Percentiles rank a stretch among this genome's conserved stretches.
These are phyloP conservation scores for Eristalinus aeneus DNA, from an alignment of 2,888 invertebrate species.

Conservation along the genomic window DNA sequence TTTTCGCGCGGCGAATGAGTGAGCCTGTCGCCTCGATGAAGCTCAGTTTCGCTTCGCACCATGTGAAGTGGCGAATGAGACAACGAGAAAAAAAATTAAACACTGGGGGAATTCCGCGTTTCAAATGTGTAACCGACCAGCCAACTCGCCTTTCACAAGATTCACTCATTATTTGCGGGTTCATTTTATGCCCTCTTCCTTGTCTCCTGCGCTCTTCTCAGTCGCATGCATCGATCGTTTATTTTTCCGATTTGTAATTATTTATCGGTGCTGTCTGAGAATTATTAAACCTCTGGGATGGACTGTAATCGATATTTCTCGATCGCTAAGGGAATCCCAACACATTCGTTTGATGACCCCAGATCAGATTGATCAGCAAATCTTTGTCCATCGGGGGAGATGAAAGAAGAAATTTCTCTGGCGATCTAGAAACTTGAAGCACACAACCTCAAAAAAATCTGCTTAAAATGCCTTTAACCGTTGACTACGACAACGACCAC, in stretches of 20 bases:
- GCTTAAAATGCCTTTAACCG: conserved; percentile 17
- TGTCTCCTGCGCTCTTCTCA: neutral
- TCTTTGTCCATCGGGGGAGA: neutral
- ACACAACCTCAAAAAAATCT: conserved; percentile 21
- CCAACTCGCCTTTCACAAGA: conserved; percentile 39
- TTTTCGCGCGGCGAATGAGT: neutral
- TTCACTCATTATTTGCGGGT: conserved; percentile 43
- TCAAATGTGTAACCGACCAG: conserved; percentile 61
- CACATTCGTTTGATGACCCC: conserved; percentile 59
- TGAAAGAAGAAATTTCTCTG: conserved; percentile 39
- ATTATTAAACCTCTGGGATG: too few relatives aligned
- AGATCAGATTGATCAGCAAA: neutral
- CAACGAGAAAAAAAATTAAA: neutral
- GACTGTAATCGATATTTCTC: neutral
- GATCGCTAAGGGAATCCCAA: conserved; percentile 6
- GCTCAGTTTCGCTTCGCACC: conserved; percentile 7
- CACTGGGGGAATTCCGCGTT: conserved; percentile 61
- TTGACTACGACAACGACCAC: neutral
- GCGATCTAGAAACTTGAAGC: conserved; percentile 12
- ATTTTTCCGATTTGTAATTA: conserved; percentile 19
- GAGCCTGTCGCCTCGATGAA: neutral
- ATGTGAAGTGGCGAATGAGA: conserved; percentile 27
- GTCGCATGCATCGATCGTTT: conserved; percentile 16
- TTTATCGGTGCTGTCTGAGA: conserved; percentile 18
- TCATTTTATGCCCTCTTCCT: neutral